Percentiles rank a stretch among this genome's conserved stretches.
Evolutionary conservation across 2,888 invertebrate species (phyloP).

Genomic region (Hofmannophila pseudospretella): DNA sequence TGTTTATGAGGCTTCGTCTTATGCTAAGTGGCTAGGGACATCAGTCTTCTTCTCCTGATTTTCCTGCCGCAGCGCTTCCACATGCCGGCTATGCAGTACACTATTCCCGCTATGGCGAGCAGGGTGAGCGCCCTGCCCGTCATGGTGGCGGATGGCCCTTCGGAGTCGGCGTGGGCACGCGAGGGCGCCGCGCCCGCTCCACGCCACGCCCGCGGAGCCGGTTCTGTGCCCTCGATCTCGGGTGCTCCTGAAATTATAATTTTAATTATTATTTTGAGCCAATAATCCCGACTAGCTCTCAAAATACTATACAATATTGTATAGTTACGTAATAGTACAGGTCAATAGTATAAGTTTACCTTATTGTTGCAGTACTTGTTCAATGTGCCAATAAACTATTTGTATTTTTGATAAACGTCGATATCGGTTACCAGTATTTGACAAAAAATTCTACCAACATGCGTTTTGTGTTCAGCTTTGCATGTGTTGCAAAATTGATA

Average conservation of each 20-base stretch:
- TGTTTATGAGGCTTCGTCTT: slow-evolving; percentile 7
- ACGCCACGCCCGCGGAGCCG: slow-evolving; percentile 77
- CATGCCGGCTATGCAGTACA: slow-evolving; percentile 41
- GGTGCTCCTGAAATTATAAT: slow-evolving; percentile 49
- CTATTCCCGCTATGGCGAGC: slow-evolving; percentile 29
- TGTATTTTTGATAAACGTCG: too few relatives aligned
- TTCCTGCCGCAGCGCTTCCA: slow-evolving; percentile 58
- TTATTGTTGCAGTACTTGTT: too few relatives aligned
- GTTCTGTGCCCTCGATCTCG: slow-evolving; percentile 61
- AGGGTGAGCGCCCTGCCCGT: slow-evolving; percentile 37
- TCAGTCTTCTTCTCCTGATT: slow-evolving; percentile 47
- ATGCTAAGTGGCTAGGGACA: slow-evolving; percentile 59
- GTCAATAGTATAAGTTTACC: too few relatives aligned
- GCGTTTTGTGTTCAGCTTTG: too few relatives aligned
- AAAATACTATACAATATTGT: background rate
- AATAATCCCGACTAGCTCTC: background rate
- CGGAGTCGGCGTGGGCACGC: slow-evolving; percentile 24
- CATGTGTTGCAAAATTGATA: too few relatives aligned
- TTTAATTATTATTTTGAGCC: background rate
- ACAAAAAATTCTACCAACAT: too few relatives aligned
- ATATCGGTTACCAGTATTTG: too few relatives aligned
- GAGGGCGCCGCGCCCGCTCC: slow-evolving; percentile 62
- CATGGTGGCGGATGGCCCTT: slow-evolving; percentile 29
- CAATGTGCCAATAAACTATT: too few relatives aligned
- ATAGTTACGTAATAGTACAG: background rate